Base-by-base conservation (phyloP, 2,797 vertebrate species). In the Chiroxiphia lanceolata region DNA sequence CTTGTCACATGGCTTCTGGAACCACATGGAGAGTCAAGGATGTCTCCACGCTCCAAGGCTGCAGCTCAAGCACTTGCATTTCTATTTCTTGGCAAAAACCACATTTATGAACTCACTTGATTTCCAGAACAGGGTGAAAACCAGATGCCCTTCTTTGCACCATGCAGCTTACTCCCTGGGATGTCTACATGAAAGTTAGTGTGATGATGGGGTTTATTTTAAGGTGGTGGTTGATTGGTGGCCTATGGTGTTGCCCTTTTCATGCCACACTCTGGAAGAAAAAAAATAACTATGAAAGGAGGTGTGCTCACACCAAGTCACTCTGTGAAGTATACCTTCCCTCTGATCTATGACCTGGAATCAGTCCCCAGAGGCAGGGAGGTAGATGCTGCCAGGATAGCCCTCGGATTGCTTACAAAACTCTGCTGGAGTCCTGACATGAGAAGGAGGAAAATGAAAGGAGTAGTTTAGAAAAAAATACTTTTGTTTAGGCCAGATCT, bases 401-500 rank as follows among this genome's bases (percentile, higher is more conserved):
- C 81, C 76, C 88, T 95, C 38, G 33, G 88, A 93, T 92, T 89
- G 88, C 95, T 94, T 94, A 93, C 92, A 94, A 93, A 94, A 94
- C 96, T 97, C 96, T 89, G 96, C 92, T 95, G 95, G 95, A 95
- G 61, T 75, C 95, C 93, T 96, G 92, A 92, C 94, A 83, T 91
- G 78, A 96, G 92, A 93, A 95, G 90, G 76, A 96, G 65, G 79
- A 90, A 95, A 96, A 96, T 95, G 84, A 97, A 96, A 96, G 81
- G 88, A 87, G 57, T 87, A 89, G 93, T 95, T 96, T 87, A 77
- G 92, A 95, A 97, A 96, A 96, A 95, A 93, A 87, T 61, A 96
- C 94, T 95, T 96, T 93, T 96, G 95, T 95, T 97, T 96, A 89
- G 93, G 95, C 93, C 96, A 93, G 83, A 93, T 97, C 90, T 83